Base-by-base conservation (phyloP, 1,140 invertebrate genomes). In the Hermatobates lingyangjiaoensis region DNA sequence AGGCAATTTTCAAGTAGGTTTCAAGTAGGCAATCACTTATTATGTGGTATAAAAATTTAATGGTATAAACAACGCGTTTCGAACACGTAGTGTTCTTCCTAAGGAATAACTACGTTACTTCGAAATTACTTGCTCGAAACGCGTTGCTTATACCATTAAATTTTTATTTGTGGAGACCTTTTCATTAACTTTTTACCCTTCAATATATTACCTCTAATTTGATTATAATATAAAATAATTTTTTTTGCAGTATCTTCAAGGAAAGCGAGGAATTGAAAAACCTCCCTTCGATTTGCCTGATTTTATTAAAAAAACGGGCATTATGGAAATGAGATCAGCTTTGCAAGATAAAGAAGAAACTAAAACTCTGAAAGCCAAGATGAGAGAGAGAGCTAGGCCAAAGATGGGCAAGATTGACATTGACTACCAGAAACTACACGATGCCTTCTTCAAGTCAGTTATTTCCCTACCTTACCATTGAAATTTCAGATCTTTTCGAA, bases 321-420 rank as follows among this genome's bases (percentile, higher is more conserved):
- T 99, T 54, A 97, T 97, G 79, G 95, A 98, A 68, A 99, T 99
- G 96, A 71, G 96, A 40, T 91, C 93, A 25, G 94, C 94, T 7
- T 69, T 98, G n/a, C 90, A 93, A 64, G 94, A 98, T 62, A 93
- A 97, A 60, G 96, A 99, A 62, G 93, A 97, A 63, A 80, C 86
- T 25, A 96, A 96, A 63, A 91, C 91, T 0, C 66, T 99, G 4
- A 99, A 99, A 66, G 84, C 91, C 0, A 98, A 98, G 71, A 98
- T 98, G 94, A 74, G 94, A 27, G 96, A 98, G 68, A 77, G 90
- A 53, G 83, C 94, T 1, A 72, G 96, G 27, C 96, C 96, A 0
- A 99, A 98, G 68, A 76, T 99, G 60, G 96, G 96, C 10, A 98
- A 98, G 73, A 98, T 99, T 58, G 95, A 99, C 64, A 99, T 99